Evolutionary conservation across 2,113 vertebrate species (phyloP).

Genomic region (Furnarius figulus): DNA sequence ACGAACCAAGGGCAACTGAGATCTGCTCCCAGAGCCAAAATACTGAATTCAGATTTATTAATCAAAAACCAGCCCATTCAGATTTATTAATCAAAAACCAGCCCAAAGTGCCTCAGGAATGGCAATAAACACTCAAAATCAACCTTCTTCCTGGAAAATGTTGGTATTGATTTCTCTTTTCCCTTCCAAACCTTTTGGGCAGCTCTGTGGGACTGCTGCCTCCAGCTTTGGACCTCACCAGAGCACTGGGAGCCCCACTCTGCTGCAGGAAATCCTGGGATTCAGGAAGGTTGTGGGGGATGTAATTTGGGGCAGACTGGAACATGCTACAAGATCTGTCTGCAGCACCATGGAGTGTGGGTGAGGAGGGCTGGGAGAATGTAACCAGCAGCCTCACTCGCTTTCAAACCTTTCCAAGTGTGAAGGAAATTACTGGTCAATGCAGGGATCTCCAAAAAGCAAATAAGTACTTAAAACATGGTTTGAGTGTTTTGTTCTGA

Average conservation of each 20-base stretch:
- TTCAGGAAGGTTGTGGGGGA: not conserved
- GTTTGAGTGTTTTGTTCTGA: not conserved
- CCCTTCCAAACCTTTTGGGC: not conserved
- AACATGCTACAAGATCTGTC: not conserved
- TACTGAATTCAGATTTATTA: not conserved
- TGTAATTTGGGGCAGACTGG: not conserved
- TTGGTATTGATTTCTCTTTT: not conserved
- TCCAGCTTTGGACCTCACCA: not conserved
- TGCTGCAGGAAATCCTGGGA: not conserved
- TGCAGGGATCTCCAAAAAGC: not conserved
- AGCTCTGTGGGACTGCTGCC: not conserved
- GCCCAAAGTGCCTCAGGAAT: not conserved
- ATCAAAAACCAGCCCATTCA: not conserved
- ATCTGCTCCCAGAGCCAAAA: not conserved
- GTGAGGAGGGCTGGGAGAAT: not conserved
- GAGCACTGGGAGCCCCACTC: not conserved
- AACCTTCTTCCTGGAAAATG: not conserved
- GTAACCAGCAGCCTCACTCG: not conserved
- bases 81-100: not conserved
- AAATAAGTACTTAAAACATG: not conserved
- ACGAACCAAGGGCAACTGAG: not conserved
- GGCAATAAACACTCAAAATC: not conserved
- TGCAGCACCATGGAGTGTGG: not conserved
- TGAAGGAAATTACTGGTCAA: not conserved
- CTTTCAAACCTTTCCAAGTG: constrained; percentile 1